These are phyloP conservation scores for Gnathonemus longibarbis DNA, from an alignment of 2,113 vertebrate genomes.

Conservation along the genomic window DNA sequence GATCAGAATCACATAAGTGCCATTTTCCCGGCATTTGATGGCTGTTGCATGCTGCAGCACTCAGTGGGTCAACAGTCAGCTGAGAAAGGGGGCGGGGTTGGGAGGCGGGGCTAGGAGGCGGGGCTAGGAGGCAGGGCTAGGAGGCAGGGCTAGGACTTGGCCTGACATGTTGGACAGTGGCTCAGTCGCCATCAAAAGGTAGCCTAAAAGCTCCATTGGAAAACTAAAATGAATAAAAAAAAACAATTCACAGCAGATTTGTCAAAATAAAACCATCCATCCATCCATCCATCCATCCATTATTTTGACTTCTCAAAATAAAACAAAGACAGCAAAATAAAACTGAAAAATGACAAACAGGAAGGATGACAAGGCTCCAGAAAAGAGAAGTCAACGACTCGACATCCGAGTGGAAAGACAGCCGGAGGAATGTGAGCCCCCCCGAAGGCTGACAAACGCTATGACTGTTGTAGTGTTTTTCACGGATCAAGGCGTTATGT, in stretches of 20 bases:
- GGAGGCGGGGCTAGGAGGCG: not conserved
- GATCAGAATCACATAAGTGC: not conserved
- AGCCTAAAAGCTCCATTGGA: not conserved
- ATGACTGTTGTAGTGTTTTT: not conserved
- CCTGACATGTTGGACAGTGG: not conserved
- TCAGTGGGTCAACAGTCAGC: not conserved
- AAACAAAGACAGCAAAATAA: not conserved
- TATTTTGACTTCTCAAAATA: not conserved
- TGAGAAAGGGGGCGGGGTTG: not conserved
- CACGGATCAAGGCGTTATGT: not conserved
- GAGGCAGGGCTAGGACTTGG: not conserved
- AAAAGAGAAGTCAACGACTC: not conserved
- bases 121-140: not conserved
- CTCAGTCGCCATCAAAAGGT: not conserved
- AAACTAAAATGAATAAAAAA: not conserved
- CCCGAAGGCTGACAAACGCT: not conserved
- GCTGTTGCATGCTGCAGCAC: not conserved
- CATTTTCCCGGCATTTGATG: not conserved
- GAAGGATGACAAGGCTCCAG: not conserved
- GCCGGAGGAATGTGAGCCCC: not conserved
- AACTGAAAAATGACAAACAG: not conserved
- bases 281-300: too few relatives aligned
- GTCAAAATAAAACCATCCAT: not conserved
- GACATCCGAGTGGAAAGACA: not conserved
- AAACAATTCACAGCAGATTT: not conserved